phyloP scores from a whole-genome alignment of 1,140 invertebrate species.

The Tetramorium alpestre region DNA sequence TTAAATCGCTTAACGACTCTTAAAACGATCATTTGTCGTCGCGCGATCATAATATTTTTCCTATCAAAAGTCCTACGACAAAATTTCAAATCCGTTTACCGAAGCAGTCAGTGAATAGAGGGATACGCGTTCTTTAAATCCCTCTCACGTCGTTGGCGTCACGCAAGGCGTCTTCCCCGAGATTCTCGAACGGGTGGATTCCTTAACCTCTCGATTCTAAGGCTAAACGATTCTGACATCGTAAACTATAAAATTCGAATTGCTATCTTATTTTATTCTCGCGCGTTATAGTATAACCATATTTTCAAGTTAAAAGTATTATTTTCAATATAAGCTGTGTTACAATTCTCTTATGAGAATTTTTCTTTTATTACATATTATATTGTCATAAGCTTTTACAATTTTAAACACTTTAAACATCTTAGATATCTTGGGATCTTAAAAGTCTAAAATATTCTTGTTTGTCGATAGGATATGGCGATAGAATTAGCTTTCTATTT shows the following conservation, averaged over 20 bases:
- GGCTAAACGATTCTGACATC: conserved; percentile 29
- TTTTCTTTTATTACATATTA: neutral
- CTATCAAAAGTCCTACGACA: conserved; percentile 16
- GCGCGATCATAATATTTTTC: conserved; percentile 55
- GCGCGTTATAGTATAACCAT: neutral
- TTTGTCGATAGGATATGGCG: neutral
- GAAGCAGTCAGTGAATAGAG: neutral
- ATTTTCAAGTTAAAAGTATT: neutral
- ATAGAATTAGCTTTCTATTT: too few species aligned
- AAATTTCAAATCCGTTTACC: conserved; percentile 54
- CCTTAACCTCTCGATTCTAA: conserved; percentile 12
- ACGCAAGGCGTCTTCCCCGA: conserved; percentile 5
- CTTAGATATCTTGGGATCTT: too few species aligned
- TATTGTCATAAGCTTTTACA: neutral
- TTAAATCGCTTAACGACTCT: neutral
- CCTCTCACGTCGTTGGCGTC: conserved; percentile 60
- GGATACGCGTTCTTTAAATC: conserved; percentile 42
- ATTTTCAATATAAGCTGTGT: neutral
- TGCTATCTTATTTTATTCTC: neutral
- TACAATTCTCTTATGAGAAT: neutral
- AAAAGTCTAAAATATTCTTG: neutral
- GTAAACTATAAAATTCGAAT: conserved; percentile 16
- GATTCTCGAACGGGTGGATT: neutral
- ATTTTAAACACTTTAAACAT: neutral
- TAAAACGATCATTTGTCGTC: conserved; percentile 38